phyloP scores from a whole-genome alignment of 2,797 vertebrate genomes.

The Phyllotis vaccarum region DNA sequence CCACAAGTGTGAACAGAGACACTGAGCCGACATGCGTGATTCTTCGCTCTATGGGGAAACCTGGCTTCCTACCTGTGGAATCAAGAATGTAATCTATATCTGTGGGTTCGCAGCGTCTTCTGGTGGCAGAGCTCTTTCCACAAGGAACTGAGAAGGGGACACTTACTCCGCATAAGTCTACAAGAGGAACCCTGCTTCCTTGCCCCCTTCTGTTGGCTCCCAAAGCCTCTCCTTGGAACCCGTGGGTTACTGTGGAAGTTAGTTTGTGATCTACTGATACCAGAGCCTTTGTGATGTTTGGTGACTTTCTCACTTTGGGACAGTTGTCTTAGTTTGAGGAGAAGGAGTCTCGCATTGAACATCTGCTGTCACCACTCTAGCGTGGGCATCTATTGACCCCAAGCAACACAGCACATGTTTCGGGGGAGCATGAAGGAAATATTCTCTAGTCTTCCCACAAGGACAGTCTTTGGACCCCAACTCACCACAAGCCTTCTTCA shows the following conservation, averaged over 20 bases:
- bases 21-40: neutral
- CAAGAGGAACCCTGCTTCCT: neutral
- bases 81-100: neutral
- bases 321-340: neutral
- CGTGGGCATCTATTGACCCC: neutral
- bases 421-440: accelerated
- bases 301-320: neutral
- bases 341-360: neutral
- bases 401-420: neutral
- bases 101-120: neutral
- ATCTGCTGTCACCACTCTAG: no score
- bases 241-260: neutral
- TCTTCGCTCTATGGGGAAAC: neutral
- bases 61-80: neutral
- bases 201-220: neutral
- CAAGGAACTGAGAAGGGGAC: neutral
- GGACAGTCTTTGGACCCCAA: accelerated
- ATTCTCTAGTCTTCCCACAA: accelerated
- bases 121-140: neutral
- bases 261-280: neutral
- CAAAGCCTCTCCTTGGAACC: neutral
- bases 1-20: neutral
- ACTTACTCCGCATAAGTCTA: neutral
- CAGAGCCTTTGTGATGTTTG: neutral
- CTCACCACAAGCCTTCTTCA: neutral